phyloP scores from a whole-genome alignment of 2,888 invertebrate genomes.

The Ophion slaviceki region DNA sequence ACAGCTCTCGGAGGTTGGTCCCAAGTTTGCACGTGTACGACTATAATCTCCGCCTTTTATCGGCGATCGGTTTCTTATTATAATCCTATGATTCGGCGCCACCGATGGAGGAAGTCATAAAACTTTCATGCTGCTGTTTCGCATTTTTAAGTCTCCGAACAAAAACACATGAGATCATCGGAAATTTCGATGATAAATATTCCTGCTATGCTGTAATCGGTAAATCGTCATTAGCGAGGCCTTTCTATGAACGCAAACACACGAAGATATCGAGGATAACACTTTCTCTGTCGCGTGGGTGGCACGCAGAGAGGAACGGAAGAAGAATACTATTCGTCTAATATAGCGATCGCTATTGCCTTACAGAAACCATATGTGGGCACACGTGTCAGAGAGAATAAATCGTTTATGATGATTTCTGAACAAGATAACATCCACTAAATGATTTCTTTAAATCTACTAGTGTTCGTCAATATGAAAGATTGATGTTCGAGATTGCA shows the following conservation, averaged over 20 bases:
- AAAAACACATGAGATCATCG: background rate
- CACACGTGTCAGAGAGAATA: background rate
- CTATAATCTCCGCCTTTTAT: background rate
- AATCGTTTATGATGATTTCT: background rate
- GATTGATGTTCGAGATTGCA: background rate
- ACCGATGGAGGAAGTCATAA: constrained; percentile 1
- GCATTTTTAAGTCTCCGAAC: background rate
- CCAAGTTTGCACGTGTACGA: background rate
- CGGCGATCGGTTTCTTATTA: background rate
- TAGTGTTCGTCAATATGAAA: background rate
- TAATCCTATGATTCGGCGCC: background rate
- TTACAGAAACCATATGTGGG: background rate
- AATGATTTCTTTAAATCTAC: background rate
- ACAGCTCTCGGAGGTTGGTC: background rate
- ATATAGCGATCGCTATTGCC: constrained; percentile 1
- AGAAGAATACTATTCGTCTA: background rate
- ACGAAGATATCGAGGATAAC: background rate
- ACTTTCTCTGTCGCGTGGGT: background rate
- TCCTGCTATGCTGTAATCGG: background rate
- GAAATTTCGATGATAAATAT: background rate
- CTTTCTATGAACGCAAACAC: background rate
- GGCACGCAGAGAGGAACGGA: background rate
- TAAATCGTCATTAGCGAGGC: background rate
- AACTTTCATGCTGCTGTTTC: background rate
- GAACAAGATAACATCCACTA: background rate